Evolutionary conservation across 2,888 invertebrate species (phyloP).

Genomic region (Spisula solida): DNA sequence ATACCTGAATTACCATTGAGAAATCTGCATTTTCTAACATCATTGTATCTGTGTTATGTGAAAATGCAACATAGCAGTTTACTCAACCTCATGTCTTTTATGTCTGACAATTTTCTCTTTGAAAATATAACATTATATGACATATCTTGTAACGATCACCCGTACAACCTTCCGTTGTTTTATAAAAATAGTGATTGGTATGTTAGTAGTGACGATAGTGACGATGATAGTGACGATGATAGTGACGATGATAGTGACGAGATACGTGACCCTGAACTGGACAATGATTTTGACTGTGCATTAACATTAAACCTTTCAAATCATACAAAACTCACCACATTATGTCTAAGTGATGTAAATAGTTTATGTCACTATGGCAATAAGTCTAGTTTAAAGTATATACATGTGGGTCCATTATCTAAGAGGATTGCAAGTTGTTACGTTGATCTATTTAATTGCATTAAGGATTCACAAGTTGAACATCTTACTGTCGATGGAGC

Average conservation of each 20-base stretch:
- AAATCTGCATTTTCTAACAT: conserved; percentile 1
- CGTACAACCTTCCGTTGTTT: no score
- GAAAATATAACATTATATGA: background rate
- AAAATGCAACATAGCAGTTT: background rate
- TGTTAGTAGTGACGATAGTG: no score
- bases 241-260: no score
- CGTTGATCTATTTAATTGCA: background rate
- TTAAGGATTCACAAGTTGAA: background rate
- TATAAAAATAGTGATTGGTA: no score
- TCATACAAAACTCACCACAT: background rate
- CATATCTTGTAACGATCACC: background rate
- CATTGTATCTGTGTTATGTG: background rate
- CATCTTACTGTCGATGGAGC: background rate
- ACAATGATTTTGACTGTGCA: background rate
- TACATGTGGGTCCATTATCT: background rate
- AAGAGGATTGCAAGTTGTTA: background rate
- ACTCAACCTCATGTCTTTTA: background rate
- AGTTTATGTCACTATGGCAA: background rate
- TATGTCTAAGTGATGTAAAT: conserved; percentile 1
- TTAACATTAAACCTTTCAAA: background rate
- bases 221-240: no score
- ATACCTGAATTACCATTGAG: conserved; percentile 7
- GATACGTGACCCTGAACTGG: background rate
- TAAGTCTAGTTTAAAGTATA: background rate
- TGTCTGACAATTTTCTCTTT: background rate